Evolutionary conservation across 2,797 vertebrate species (phyloP), one percentile per base, ranked within the genome.

Genomic region (Crocidura indochinensis): DNA sequence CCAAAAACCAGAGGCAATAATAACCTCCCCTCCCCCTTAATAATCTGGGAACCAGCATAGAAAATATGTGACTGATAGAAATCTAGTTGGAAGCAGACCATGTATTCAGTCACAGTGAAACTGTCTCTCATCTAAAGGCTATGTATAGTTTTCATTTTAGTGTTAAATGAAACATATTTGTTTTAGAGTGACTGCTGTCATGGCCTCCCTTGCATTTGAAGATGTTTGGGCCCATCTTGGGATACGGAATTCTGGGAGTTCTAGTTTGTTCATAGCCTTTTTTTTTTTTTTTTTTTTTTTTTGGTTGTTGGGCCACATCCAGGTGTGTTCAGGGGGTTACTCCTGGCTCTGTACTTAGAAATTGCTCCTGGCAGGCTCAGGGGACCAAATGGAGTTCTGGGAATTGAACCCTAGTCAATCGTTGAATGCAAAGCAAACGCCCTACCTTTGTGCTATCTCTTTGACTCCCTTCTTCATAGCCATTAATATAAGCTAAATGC

Each of bases 111-210:
- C 79, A 87, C 75, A 67, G 82, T 84, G 83, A 90, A 85, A 88
- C 78, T 64, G 83, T 88, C 92, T 95, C 27, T 85, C 68, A 93
- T 92, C 44, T 89, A 65, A 17, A 81, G 67, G 74, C 69, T 83
- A 24, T n/a, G n/a, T n/a, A n/a, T 93, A 91, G 83, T 82, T 87
- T 92, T 88, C 9, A 2, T 44, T 56, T 94, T 85, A 62, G 22
- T 76, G 19, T 76, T 87, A 67, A 95, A 79, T 53, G 74, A 0
- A 72, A 29, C 90, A 56, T 51, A 67, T 93, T 0, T 81, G 71
- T 29, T 1, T 6, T 49, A 5, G 10, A 10, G 22, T 22, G 24
- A 51, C 46, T 93, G 83, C 88, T 83, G 31, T 89, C 68, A 53
- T 85, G 73, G 49, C 82, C 56, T 91, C 14, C 38, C 75, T 82